phyloP scores from a whole-genome alignment of 2,888 invertebrate genomes.

The Cyaniris semiargus region DNA sequence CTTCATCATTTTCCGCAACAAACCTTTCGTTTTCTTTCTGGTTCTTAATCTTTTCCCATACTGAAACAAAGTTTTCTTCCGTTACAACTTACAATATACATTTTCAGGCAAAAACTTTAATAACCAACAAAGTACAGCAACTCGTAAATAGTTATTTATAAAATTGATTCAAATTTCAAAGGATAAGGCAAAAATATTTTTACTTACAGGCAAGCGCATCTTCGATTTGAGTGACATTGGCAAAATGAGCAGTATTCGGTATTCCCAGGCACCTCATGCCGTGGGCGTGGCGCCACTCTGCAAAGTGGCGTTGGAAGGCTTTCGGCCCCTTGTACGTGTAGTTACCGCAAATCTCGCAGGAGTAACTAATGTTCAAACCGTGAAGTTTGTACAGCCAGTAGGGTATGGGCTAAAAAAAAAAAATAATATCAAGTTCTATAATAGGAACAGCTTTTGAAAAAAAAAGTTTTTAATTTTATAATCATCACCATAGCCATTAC shows the following conservation, averaged over 20 bases:
- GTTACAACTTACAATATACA: not conserved
- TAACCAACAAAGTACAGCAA: not conserved
- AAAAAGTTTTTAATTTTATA: no score
- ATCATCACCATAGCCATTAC: no score
- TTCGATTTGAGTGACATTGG: constrained; percentile 99
- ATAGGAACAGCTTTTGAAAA: no score
- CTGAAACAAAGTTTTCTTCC: constrained; percentile 64
- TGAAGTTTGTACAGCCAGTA: constrained; percentile 99
- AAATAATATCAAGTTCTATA: not conserved
- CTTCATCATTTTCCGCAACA: constrained; percentile 98
- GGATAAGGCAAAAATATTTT: not conserved
- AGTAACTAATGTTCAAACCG: constrained; percentile 98
- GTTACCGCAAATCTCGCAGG: constrained; percentile 99
- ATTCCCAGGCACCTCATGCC: constrained; percentile 99
- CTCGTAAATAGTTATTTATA: no score
- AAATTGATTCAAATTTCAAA: not conserved
- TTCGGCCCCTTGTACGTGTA: constrained; percentile 99
- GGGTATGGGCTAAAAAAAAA: constrained; percentile 79
- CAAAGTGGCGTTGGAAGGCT: constrained; percentile 99
- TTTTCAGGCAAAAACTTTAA: no score
- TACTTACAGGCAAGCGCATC: constrained; percentile 94
- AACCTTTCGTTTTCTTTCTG: constrained; percentile 97
- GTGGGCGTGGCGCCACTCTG: constrained; percentile 93
- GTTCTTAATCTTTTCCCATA: constrained; percentile 98
- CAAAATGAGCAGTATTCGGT: constrained; percentile 99